Evolutionary conservation across 2,888 invertebrate species (phyloP), one percentile per base, ranked within the genome.

Genomic region (Drosophila emarginata): DNA sequence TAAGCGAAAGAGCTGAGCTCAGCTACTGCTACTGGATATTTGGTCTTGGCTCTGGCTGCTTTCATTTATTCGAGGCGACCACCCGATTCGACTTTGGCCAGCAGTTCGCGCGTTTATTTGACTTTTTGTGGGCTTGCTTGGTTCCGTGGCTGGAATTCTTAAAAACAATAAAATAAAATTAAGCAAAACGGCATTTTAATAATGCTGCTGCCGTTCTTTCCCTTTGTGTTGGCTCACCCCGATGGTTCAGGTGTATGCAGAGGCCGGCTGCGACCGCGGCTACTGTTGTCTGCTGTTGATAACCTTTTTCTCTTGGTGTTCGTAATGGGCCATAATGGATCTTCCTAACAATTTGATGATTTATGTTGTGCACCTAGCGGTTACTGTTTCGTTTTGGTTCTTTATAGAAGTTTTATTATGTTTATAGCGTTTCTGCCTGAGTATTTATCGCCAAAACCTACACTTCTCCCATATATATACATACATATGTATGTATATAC

Each of bases 121-220:
- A 63, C 67, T 74, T 76, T 66, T 77, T 60, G 73, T 62, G 57
- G 66, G 69, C 68, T 63, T 67, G 76, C 64, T 80, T 78, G 78
- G 76, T 68, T 80, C 81, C 82, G 85, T 77, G 87, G 87, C 68
- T 74, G 66, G 76, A 84, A 85, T 88, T 88, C 88, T 75, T 60
- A 76, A 86, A 88, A 88, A 83, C 78, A 85, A 88, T 88, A 88
- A 88, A 89, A 87, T 85, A 72, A 89, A 87, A 89, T 88, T 88
- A 88, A 89, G 80, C 87, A 87, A 88, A 88, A 88, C 89, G 89
- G 83, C 83, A 87, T 87, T 89, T 87, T 88, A 87, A 87, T 87
- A 87, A 87, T 77, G 85, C 77, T 80, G 72, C 57, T 59, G 18
- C 66, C 65, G 66, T 64, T 65, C 66, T 62, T 64, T 50, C 57